Conservation (phyloP, 2,888 invertebrate species). For the Sycophila texana region DNA sequence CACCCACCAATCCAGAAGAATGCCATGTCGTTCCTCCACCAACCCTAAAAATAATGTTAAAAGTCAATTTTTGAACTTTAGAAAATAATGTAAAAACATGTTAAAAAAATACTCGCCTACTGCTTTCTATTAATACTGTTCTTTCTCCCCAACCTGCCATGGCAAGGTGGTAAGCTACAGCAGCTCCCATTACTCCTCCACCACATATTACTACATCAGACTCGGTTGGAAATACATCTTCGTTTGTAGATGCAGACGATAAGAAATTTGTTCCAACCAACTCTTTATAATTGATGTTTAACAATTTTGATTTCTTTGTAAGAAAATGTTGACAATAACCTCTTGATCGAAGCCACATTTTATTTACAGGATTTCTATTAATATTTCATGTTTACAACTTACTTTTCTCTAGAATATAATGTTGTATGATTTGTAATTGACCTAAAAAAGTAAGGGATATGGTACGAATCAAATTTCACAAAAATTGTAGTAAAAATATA, state of each 20-base stretch:
- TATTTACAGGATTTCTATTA: conserved; percentile 11
- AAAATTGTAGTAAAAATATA: too few relatives aligned
- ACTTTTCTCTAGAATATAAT: neutral
- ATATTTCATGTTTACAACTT: neutral
- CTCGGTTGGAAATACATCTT: conserved; percentile 75
- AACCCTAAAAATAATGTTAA: conserved; percentile 76
- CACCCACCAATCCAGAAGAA: conserved; percentile 88
- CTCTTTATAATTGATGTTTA: conserved; percentile 29
- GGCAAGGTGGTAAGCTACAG: conserved; percentile 93
- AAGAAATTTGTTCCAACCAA: conserved; percentile 34
- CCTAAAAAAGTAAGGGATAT: neutral
- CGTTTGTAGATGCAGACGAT: conserved; percentile 2
- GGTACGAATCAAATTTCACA: too few relatives aligned
- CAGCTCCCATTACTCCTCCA: conserved; percentile 93
- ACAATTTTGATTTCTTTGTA: conserved; percentile 47
- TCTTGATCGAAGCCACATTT: conserved; percentile 66
- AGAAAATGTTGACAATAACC: conserved; percentile 51
- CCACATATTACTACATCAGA: conserved; percentile 91
- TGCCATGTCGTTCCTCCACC: conserved; percentile 90
- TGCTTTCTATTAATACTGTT: conserved; percentile 90
- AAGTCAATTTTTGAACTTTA: neutral
- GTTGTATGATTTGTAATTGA: neutral
- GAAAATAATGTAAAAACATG: neutral
- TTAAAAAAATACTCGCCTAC: conserved; percentile 78
- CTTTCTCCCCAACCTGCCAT: conserved; percentile 88